These are phyloP conservation scores for Crotophaga sulcirostris DNA, from an alignment of 2,113 vertebrate species.

Conservation along the genomic window DNA sequence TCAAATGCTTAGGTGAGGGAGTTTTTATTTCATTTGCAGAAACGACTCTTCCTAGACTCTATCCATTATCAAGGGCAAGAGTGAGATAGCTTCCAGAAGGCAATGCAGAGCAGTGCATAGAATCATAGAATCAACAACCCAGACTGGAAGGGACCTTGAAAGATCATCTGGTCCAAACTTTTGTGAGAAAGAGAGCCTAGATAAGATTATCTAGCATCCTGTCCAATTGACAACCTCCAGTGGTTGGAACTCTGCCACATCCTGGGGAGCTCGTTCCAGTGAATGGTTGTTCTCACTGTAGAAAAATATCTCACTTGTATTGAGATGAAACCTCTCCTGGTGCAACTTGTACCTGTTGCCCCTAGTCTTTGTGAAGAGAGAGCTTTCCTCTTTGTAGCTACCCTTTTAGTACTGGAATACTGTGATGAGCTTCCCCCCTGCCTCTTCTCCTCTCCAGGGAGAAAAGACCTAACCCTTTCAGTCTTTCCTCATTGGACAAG, in stretches of 20 bases:
- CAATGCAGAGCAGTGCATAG: not conserved
- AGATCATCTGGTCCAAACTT: not conserved
- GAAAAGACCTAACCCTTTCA: not conserved
- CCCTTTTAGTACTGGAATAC: not conserved
- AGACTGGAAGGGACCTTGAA: not conserved
- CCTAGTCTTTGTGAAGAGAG: not conserved
- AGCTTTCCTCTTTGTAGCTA: not conserved
- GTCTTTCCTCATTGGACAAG: not conserved
- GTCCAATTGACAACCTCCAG: not conserved
- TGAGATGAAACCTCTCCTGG: not conserved
- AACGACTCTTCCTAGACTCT: not conserved
- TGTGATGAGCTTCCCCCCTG: accelerated
- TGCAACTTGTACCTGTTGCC: not conserved
- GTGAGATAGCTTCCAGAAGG: not conserved
- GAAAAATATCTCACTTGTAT: not conserved
- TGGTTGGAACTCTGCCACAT: accelerated
- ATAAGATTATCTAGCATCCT: not conserved
- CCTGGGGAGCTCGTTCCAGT: not conserved
- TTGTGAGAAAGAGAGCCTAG: not conserved
- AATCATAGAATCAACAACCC: not conserved
- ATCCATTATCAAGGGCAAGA: not conserved
- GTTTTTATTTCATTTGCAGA: not conserved
- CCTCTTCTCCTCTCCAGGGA: not conserved
- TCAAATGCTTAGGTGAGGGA: not conserved
- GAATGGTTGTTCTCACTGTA: not conserved